Base-by-base conservation (phyloP, 2,888 invertebrate species). In the Poecilobothrus nobilitatus region DNA sequence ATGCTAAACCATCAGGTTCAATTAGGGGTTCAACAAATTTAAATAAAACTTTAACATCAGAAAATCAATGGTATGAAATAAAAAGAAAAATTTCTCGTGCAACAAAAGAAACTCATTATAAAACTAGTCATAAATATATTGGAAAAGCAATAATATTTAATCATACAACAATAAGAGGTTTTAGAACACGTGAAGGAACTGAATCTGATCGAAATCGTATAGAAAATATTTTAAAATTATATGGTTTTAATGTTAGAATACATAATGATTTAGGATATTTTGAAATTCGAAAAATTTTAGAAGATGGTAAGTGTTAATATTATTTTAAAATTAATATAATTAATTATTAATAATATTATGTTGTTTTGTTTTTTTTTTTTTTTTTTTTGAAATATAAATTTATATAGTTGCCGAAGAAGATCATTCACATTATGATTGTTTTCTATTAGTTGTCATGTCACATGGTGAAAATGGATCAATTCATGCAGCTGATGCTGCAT, bases 381-480 rank as follows among this genome's bases (percentile, higher is more conserved):
- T 34, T 7, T 34, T 34, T 5, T 34, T 34, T 34, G 44, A 44
- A 44, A 6, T 8, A 37, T 10, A 37, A n/a, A n/a, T n/a, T n/a
- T n/a, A n/a, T n/a, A n/a, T n/a, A n/a, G 84, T 80, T 70, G 76
- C 84, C n/a, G 73, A 74, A 65, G 81, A 83, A 74, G 86, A 89
- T 79, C 87, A 88, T 77, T 79, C 80, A 21, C 77, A 86, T 71
- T 81, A 82, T 63, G 88, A 88, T 78, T 88, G 88, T 76, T 82
- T 90, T 68, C 78, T 84, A 2, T 80, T 88, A 71, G 83, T 84
- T 3, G 85, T 88, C n/a, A 84, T 91, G 83, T 84, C 86, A 15
- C 90, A 91, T 76, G 91, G 91, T 0, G 84, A 86, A 63, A 83
- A 86, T 65, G 87, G 86, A 18, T 79, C 82, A 70, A 77, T 91